Percentiles rank a stretch among this genome's conserved stretches.
These are phyloP conservation scores for Malthinus flaveolus DNA, from an alignment of 2,888 invertebrate species.

Conservation along the genomic window DNA sequence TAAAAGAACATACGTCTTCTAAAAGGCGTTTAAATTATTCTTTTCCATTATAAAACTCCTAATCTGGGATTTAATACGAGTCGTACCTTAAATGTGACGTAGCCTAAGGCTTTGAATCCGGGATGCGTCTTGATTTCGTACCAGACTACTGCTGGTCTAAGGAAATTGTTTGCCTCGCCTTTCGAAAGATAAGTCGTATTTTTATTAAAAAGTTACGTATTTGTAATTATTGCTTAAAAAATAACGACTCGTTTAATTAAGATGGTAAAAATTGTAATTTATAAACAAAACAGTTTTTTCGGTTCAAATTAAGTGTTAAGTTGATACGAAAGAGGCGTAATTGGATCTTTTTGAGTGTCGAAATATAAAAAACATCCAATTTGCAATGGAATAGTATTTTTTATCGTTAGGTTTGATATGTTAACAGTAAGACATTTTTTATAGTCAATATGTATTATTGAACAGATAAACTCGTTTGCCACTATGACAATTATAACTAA, in stretches of 20 bases:
- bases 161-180: slow-evolving; percentile 25
- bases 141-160: slow-evolving; percentile 20
- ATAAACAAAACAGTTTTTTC: too few species aligned
- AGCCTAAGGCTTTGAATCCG: slow-evolving; percentile 37
- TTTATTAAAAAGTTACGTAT: neutral
- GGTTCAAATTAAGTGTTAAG: too few species aligned
- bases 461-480: slow-evolving; percentile 38
- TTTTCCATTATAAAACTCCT: slow-evolving; percentile 52
- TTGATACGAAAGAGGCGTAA: too few species aligned
- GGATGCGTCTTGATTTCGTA: slow-evolving; percentile 33
- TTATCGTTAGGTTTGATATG: too few species aligned
- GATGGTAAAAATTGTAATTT: too few species aligned
- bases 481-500: slow-evolving; percentile 33
- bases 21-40: slow-evolving; percentile 49
- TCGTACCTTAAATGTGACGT: slow-evolving; percentile 44
- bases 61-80: slow-evolving; percentile 48
- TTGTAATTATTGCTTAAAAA: neutral
- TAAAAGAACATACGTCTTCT: slow-evolving; percentile 43
- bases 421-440: slow-evolving; percentile 4
- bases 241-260: too few species aligned
- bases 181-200: slow-evolving; percentile 15
- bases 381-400: slow-evolving; percentile 40
- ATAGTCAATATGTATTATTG: slow-evolving; percentile 35
- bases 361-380: slow-evolving; percentile 39
- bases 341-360: slow-evolving; percentile 35